Evolutionary conservation across 2,888 invertebrate species (phyloP).

Genomic region (Cephus nigrinus): DNA sequence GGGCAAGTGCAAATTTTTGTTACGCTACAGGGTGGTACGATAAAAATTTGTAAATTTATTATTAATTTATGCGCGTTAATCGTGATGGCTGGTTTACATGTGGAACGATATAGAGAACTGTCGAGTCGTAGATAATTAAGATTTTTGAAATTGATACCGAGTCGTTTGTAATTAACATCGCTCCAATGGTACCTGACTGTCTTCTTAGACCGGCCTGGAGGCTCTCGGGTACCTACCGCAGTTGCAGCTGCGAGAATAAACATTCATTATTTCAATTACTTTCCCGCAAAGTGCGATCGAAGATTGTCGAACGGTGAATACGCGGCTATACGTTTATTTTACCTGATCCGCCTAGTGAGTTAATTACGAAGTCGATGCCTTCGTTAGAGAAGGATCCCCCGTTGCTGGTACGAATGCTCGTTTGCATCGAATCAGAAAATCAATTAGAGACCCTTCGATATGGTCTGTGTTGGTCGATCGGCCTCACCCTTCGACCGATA

Average conservation of each 20-base stretch:
- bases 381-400: background rate
- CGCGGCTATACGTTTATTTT: background rate
- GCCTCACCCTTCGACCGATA: background rate
- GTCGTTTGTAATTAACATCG: background rate
- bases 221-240: slow-evolving; percentile 55
- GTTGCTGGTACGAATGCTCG: background rate
- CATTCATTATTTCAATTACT: slow-evolving; percentile 64
- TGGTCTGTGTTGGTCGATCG: background rate
- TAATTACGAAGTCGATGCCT: background rate
- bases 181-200: background rate
- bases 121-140: background rate
- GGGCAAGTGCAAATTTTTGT: background rate
- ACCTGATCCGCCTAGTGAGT: background rate
- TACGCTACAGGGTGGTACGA: background rate
- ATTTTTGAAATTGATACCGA: background rate
- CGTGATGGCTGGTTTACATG: background rate
- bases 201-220: slow-evolving; percentile 19
- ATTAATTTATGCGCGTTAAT: background rate
- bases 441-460: background rate
- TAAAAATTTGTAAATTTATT: background rate
- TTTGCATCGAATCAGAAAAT: background rate
- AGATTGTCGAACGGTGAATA: background rate
- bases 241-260: slow-evolving; percentile 60
- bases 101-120: background rate
- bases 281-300: slow-evolving; percentile 30